Base-by-base conservation (phyloP, 1,140 invertebrate genomes). In the Ctenoplectra terminalis region DNA sequence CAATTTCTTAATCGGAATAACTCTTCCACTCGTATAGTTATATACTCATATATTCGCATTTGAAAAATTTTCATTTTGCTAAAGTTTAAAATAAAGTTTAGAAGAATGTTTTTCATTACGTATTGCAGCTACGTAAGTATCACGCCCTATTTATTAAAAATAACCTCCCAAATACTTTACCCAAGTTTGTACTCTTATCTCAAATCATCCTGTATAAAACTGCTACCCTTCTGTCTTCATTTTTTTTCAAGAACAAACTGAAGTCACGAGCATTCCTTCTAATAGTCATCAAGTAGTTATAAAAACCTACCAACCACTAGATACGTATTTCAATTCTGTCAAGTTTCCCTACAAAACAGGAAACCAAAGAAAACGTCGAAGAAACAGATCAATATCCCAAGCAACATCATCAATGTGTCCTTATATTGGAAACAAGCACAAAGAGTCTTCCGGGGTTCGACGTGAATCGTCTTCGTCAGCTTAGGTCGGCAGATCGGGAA, bases 401-500 rank as follows among this genome's bases (percentile, higher is more conserved):
- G 13, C 13, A 37, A 23, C 31, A 4, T 40, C 9, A 56, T 26
- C 26, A 56, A 56, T 13, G 13, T 15, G 20, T 1, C 1, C 2
- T 4, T 4, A 29, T 1, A 6, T 1, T 9, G 13, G n/a, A 29
- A 1, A 0, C 11, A 15, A 29, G 2, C 29, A 34, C 8, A 15
- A 15, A 26, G 17, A 1, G 17, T n/a, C 0, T 1, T 31, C 11
- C 48, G 1, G 2, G 34, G 29, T n/a, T 20, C 17, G 11, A 61
- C 34, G 66, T 13, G 70, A 71, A 87, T 86, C 81, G 86, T 85
- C 80, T 80, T 85, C 79, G 85, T 88, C 87, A 85, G 80, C 77
- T 80, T 80, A 75, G 37, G 34, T 56, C 54, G 60, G n/a, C 34
- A 8, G 34, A 46, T 34, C 50, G 79, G 29, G 34, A 31, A 40